Percentiles rank a stretch among this genome's conserved stretches.
phyloP scores from a whole-genome alignment of 2,888 invertebrate genomes.

The Agriopis marginaria region DNA sequence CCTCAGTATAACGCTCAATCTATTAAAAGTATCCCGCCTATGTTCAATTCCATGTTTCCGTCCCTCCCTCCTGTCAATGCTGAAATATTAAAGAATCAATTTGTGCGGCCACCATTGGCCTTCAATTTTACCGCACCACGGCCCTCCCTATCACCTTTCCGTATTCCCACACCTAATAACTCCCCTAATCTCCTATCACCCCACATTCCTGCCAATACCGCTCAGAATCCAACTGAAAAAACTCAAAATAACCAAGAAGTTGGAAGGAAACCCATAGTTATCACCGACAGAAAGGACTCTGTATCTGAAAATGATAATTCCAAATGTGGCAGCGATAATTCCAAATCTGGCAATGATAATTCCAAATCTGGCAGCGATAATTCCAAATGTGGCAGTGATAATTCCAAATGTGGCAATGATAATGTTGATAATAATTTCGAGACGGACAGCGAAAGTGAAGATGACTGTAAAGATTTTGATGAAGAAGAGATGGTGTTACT shows the following conservation, averaged over 20 bases:
- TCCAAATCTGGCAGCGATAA: conserved; percentile 1
- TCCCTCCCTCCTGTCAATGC: background rate
- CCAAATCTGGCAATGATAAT: background rate
- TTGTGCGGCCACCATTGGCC: background rate
- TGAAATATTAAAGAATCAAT: background rate
- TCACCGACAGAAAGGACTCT: background rate
- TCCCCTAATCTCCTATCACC: background rate
- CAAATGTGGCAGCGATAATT: background rate
- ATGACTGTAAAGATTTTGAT: conserved; percentile 16
- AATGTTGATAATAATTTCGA: background rate
- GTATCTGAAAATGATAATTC: background rate
- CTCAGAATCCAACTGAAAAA: background rate
- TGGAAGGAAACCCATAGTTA: background rate
- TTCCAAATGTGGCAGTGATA: background rate
- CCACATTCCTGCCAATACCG: background rate
- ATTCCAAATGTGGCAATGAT: background rate
- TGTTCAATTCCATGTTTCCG: conserved; percentile 5
- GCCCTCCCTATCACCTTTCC: background rate
- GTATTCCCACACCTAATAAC: background rate
- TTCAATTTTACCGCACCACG: background rate
- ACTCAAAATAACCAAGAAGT: background rate
- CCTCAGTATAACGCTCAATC: background rate
- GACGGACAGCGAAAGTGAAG: background rate
- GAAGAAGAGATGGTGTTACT: conserved; percentile 33
- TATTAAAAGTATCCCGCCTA: conserved; percentile 7